Evolutionary conservation across 2,797 vertebrate genomes (phyloP), one percentile per base, ranked within the genome.

Genomic region (Pagetopsis macropterus): DNA sequence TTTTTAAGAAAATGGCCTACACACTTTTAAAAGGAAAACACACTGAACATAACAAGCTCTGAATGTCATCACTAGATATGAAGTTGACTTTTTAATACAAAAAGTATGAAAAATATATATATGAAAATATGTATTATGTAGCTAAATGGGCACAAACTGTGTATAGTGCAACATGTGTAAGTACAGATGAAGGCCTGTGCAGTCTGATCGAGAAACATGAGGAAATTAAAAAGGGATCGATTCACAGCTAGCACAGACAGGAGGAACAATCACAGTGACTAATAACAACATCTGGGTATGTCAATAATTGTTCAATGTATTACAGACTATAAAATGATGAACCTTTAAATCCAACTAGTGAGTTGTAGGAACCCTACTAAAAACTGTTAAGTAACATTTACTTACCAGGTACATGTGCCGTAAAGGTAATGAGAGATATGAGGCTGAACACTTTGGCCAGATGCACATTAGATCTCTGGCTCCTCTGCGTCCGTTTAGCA

Each of bases 401-500:
- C 59, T 55, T 49, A 91, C 92, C 89, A 74, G 86, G 87, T 52
- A 89, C 52, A 67, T 92, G 83, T 78, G 84, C 87, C 49, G 87
- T 69, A 55, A 93, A 85, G 31, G 90, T 92, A 40, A 93, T 91
- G 19, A 91, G 58, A 45, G 86, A 89, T 72, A 90, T 89, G 69
- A 88, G 78, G 64, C 92, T 68, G 74, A 94, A 87, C 23, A 72
- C 88, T 72, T 88, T 93, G 45, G 41, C 4, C 72, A 92, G 79
- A 2, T 82, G 92, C 45, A 89, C 3, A 0, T 92, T 91, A 69
- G 65, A 82, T 61, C 51, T 63, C 78, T 92, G 89, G 54, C 81
- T 93, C 80, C 89, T 78, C 56, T 90, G 83, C 78, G 87, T 80
- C 84, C 79, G 4, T 51, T 90, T 89, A 0, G 90, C 77, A 3